Evolutionary conservation across 2,113 vertebrate genomes (phyloP).

Genomic region (Pedetes capensis): DNA sequence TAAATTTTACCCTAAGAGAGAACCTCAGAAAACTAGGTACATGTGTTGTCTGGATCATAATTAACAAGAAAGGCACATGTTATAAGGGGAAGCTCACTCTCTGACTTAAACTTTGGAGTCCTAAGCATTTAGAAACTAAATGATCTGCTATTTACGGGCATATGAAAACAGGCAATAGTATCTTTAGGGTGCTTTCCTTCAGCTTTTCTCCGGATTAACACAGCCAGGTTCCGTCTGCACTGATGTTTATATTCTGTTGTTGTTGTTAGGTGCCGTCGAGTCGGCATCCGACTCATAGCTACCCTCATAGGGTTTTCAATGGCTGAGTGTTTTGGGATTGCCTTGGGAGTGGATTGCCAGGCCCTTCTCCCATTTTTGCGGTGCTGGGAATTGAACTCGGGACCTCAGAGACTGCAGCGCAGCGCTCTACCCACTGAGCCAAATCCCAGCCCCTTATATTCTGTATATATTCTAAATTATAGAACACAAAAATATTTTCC

Average conservation of each 20-base stretch:
- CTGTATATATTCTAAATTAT: background rate
- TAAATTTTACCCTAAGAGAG: background rate
- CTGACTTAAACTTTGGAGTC: background rate
- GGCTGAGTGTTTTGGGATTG: no score
- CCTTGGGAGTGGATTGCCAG: no score
- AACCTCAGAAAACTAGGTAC: background rate
- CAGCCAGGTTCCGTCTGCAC: background rate
- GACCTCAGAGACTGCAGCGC: no score
- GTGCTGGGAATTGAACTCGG: no score
- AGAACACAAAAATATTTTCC: constrained; percentile 40
- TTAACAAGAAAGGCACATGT: background rate
- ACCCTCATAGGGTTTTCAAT: no score
- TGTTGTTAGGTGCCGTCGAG: no score
- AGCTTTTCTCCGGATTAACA: background rate
- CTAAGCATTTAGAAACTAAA: constrained; percentile 9
- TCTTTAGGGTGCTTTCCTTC: background rate
- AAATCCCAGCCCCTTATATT: no score
- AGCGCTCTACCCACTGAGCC: no score
- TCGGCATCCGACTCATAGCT: no score
- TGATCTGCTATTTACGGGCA: background rate
- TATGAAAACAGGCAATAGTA: background rate
- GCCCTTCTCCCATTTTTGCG: no score
- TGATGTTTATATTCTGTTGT: no score
- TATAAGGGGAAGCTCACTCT: background rate
- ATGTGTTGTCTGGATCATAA: background rate